These are phyloP conservation scores for Balearica regulorum DNA, from an alignment of 2,797 vertebrate genomes.

Conservation along the genomic window DNA sequence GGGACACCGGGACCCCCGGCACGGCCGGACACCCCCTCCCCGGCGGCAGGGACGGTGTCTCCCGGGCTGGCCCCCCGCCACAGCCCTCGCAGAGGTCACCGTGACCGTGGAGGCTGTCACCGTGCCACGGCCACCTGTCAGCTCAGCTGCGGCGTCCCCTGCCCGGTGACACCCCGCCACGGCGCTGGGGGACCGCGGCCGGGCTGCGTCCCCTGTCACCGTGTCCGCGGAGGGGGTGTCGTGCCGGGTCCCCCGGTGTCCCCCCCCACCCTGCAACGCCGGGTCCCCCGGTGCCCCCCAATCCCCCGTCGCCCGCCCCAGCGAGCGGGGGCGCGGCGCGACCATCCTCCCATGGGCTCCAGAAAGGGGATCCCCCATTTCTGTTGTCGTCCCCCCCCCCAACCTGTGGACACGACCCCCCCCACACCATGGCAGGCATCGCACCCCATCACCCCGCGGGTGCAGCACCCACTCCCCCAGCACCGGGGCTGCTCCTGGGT, in stretches of 20 bases:
- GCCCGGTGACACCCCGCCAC: rapidly evolving
- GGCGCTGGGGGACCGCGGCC: background rate
- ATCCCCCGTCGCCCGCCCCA: too few species aligned
- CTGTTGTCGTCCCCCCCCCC: background rate
- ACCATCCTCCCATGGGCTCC: background rate
- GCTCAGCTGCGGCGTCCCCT: background rate
- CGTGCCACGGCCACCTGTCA: background rate
- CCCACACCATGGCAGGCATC: background rate
- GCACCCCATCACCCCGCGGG: background rate
- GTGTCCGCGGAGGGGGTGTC: background rate
- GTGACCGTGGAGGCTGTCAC: background rate
- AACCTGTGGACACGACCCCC: background rate
- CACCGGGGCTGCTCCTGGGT: background rate
- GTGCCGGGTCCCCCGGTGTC: too few species aligned
- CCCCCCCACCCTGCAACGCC: too few species aligned
- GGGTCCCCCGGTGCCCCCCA: background rate
- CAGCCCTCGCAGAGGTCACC: background rate
- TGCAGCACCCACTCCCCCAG: background rate
- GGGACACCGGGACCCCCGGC: background rate
- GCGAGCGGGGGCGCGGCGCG: too few species aligned
- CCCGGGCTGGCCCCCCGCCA: background rate
- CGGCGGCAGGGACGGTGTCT: rapidly evolving
- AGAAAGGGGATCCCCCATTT: background rate
- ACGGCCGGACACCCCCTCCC: background rate
- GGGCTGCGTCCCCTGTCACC: background rate